Evolutionary conservation across 2,888 invertebrate species (phyloP).

Genomic region (Acanthopleura granulata): DNA sequence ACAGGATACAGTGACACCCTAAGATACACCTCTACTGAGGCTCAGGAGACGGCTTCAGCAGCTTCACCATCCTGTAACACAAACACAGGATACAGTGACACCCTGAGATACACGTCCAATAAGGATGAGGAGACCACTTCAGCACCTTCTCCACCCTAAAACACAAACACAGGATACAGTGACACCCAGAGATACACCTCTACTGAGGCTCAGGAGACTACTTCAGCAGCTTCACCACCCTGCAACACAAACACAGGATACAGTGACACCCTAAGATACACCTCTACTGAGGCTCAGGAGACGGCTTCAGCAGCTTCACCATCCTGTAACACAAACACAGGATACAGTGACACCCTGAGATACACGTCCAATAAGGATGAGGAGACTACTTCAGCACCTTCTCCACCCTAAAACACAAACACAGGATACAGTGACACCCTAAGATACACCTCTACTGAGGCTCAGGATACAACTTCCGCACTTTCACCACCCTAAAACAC

Average conservation of each 20-base stretch:
- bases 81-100: not conserved
- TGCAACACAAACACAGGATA: slow-evolving; percentile 32
- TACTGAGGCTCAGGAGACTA: slow-evolving; percentile 48
- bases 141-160: slow-evolving; percentile 62
- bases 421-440: not conserved
- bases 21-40: too few relatives aligned
- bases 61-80: not conserved
- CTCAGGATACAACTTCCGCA: too few relatives aligned
- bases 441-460: too few relatives aligned
- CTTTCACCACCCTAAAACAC: too few relatives aligned
- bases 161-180: slow-evolving; percentile 23
- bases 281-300: too few relatives aligned
- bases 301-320: too few relatives aligned
- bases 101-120: slow-evolving; percentile 34
- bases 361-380: slow-evolving; percentile 41
- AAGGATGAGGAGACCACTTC: slow-evolving; percentile 46
- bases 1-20: not conserved
- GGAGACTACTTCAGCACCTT: slow-evolving; percentile 56
- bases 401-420: slow-evolving; percentile 52
- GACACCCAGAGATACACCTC: too few relatives aligned
- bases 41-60: not conserved
- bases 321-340: too few relatives aligned
- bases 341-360: too few relatives aligned
- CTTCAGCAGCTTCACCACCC: slow-evolving; percentile 63
- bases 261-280: too few relatives aligned